Evolutionary conservation across 2,113 vertebrate species (phyloP).

Genomic region (human (Homo sapiens)): DNA sequence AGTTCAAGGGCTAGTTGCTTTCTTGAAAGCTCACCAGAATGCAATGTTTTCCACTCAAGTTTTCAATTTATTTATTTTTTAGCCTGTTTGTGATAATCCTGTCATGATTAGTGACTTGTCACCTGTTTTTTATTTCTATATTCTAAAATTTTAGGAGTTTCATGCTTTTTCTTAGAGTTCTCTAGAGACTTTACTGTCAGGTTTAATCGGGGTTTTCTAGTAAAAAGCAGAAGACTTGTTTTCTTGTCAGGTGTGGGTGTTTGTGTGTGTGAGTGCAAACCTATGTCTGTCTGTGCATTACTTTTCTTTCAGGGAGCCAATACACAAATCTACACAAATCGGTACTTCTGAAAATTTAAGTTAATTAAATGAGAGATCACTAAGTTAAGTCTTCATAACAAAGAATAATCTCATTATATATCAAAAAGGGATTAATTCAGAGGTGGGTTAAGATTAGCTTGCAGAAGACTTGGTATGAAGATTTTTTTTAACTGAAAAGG

Average conservation of each 20-base stretch:
- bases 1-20: slow-evolving; percentile 57
- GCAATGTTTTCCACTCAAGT: background rate
- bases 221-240: background rate
- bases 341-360: slow-evolving; percentile 4
- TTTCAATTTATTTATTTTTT: slow-evolving; percentile 42
- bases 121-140: slow-evolving; percentile 15
- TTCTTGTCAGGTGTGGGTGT: background rate
- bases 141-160: background rate
- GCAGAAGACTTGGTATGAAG: background rate
- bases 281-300: background rate
- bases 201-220: background rate
- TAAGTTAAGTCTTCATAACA: background rate
- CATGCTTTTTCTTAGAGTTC: background rate
- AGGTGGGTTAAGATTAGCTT: background rate
- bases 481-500: slow-evolving; percentile 9
- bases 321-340: background rate
- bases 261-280: background rate
- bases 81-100: slow-evolving; percentile 17
- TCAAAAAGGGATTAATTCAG: background rate
- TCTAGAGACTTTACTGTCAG: background rate
- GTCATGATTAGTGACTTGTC: slow-evolving; percentile 24
- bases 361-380: background rate
- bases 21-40: slow-evolving; percentile 47
- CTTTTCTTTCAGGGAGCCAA: background rate
- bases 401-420: background rate